These are phyloP conservation scores for Ichneumoninae sp. DNA, from an alignment of 2,888 invertebrate genomes.

Conservation along the genomic window DNA sequence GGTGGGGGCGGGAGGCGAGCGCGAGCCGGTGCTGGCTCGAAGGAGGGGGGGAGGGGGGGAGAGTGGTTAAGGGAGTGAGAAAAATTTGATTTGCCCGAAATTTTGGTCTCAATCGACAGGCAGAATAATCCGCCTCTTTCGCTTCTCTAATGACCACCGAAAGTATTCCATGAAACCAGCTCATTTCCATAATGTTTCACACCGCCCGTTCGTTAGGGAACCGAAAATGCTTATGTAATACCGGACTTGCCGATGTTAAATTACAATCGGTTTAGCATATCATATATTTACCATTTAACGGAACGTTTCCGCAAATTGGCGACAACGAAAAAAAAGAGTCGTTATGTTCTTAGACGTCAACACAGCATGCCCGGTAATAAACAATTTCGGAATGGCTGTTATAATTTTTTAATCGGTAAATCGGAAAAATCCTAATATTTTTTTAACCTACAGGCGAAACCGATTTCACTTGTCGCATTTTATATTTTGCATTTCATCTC, in stretches of 20 bases:
- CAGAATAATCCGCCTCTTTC: conserved; percentile 13
- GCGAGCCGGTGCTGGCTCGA: background rate
- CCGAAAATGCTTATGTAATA: background rate
- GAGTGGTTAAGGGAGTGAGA: conserved; percentile 38
- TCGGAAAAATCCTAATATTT: too few relatives aligned
- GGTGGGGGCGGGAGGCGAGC: conserved; percentile 47
- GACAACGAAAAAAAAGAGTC: background rate
- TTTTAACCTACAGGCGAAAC: too few relatives aligned
- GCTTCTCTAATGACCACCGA: conserved; percentile 11
- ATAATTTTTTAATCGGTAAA: too few relatives aligned
- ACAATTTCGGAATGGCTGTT: too few relatives aligned
- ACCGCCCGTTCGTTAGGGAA: background rate
- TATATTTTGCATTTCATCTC: too few relatives aligned
- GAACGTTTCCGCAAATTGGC: background rate
- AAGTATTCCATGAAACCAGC: conserved; percentile 4
- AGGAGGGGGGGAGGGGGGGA: background rate
- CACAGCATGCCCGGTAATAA: too few relatives aligned
- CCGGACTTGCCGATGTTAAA: conserved; percentile 3
- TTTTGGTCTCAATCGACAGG: conserved; percentile 69
- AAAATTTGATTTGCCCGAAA: conserved; percentile 75
- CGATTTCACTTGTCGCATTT: too few relatives aligned
- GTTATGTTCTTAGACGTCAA: background rate
- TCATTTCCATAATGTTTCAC: conserved; percentile 5
- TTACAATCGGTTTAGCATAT: conserved; percentile 4
- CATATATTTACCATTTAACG: conserved; percentile 1